These are phyloP conservation scores for Chelidonichthys spinosus DNA, from an alignment of 2,797 vertebrate species.

Conservation along the genomic window DNA sequence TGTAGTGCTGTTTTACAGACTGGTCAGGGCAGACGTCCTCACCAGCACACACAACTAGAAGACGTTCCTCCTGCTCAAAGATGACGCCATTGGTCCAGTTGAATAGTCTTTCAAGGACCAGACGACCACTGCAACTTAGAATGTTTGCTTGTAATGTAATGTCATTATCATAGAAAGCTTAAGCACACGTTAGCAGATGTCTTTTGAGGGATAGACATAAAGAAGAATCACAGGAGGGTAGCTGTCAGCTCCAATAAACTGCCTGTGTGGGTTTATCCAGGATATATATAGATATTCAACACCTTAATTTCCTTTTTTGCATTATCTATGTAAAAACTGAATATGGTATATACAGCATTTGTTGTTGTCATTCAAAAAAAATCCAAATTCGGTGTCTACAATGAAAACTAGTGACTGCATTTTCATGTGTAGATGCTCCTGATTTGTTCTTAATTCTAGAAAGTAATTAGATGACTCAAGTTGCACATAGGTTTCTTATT, in stretches of 20 bases:
- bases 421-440: constrained; percentile 1
- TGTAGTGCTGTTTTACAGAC: constrained; percentile 30
- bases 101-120: not conserved
- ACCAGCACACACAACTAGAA: constrained; percentile 15
- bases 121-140: not conserved
- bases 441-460: not conserved
- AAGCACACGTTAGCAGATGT: not conserved
- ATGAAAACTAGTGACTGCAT: not conserved
- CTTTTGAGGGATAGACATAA: not conserved
- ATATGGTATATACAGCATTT: not conserved
- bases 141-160: not conserved
- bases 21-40: constrained; percentile 34
- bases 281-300: no score
- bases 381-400: not conserved
- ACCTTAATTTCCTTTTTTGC: not conserved
- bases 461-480: not conserved
- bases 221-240: not conserved
- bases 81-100: not conserved
- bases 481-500: not conserved
- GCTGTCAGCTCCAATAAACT: not conserved
- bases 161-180: not conserved
- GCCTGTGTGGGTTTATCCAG: not conserved
- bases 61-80: not conserved
- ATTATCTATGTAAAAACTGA: not conserved
- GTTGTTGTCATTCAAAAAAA: not conserved